Conservation (phyloP, 1,140 invertebrate genomes). For the Caenorhabditis latens region DNA sequence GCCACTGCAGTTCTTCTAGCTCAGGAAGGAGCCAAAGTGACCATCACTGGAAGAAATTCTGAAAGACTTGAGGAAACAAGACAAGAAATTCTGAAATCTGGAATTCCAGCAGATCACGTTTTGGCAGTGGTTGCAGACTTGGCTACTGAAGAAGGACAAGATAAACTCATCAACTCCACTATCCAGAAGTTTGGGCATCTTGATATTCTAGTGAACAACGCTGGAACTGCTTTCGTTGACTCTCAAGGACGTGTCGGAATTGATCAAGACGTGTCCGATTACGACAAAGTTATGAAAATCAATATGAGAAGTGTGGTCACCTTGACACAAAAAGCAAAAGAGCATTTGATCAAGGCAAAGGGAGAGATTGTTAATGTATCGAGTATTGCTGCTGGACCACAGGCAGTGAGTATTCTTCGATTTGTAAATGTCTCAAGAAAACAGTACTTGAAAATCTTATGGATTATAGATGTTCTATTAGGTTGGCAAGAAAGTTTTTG, state of each 20-base stretch:
- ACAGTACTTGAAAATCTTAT: too few species aligned
- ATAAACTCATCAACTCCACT: slow-evolving; percentile 65
- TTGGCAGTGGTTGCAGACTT: slow-evolving; percentile 63
- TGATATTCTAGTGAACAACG: slow-evolving; percentile 70
- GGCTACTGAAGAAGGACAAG: slow-evolving; percentile 64
- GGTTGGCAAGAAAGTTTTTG: too few species aligned
- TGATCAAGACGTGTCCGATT: slow-evolving; percentile 58
- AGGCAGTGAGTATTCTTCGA: not conserved
- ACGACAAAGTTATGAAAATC: slow-evolving; percentile 66
- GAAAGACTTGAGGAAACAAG: slow-evolving; percentile 54
- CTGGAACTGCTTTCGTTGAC: slow-evolving; percentile 61
- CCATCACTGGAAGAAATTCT: slow-evolving; percentile 85
- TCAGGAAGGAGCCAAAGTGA: slow-evolving; percentile 83
- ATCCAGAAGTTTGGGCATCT: slow-evolving; percentile 67
- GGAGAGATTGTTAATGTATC: slow-evolving; percentile 71
- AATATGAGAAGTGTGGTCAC: slow-evolving; percentile 67
- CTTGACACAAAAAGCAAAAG: slow-evolving; percentile 57
- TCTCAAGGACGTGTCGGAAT: slow-evolving; percentile 1
- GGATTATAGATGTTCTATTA: too few species aligned
- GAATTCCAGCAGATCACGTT: slow-evolving; percentile 52
- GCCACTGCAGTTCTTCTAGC: slow-evolving; percentile 85
- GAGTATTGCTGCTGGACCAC: slow-evolving; percentile 52
- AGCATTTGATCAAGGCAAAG: slow-evolving; percentile 68
- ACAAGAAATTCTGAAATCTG: slow-evolving; percentile 54
- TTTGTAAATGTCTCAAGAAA: not conserved